Percentiles rank a stretch among this genome's conserved stretches.
Conservation (phyloP, 2,888 invertebrate genomes). For the Metallyticus violacea region DNA sequence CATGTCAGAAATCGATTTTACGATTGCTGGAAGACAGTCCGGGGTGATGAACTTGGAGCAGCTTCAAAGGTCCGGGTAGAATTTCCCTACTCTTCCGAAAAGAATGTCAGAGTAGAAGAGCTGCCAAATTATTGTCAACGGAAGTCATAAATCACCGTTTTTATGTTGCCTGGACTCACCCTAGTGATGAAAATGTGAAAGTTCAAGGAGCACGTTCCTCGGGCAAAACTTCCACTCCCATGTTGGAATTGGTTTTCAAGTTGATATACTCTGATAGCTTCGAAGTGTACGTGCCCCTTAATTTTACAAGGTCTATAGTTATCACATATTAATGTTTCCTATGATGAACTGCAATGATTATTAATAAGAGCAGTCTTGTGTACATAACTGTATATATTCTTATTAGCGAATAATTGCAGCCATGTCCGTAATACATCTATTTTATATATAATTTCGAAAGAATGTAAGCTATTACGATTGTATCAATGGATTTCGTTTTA, state of each 20-base stretch:
- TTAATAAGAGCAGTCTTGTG: no score
- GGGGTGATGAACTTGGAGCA: neutral
- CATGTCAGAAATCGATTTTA: no score
- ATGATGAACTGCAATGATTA: no score
- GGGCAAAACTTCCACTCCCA: neutral
- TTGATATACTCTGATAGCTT: neutral
- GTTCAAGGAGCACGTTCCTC: neutral
- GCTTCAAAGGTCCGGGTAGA: neutral
- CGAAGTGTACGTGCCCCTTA: neutral
- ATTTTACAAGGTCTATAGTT: no score
- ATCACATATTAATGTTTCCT: no score
- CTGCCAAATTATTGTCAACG: neutral
- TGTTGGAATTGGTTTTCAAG: neutral
- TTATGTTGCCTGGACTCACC: neutral
- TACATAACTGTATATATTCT: no score
- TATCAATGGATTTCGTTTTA: no score
- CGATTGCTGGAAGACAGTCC: no score
- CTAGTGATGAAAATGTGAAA: neutral
- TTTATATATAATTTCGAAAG: no score
- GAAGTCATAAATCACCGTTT: neutral
- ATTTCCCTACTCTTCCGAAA: neutral
- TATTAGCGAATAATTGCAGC: no score
- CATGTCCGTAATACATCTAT: no score
- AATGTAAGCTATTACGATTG: no score
- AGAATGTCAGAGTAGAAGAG: neutral